These are phyloP conservation scores for Neelides sp. DNA, from an alignment of 1,140 invertebrate genomes.

Conservation along the genomic window DNA sequence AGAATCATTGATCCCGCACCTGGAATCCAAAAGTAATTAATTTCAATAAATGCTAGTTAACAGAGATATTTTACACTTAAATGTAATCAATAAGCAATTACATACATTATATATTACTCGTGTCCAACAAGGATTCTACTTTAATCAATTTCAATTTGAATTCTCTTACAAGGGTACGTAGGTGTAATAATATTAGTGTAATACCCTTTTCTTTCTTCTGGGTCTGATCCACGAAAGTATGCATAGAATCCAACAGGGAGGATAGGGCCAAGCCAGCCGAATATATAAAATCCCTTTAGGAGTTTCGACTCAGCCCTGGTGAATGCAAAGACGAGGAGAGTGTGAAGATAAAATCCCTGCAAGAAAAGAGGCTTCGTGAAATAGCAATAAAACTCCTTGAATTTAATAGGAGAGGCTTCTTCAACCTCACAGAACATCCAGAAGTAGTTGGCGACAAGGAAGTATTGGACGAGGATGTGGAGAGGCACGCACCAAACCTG, in stretches of 20 bases:
- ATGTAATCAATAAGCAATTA: neutral
- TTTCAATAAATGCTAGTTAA: neutral
- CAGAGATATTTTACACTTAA: neutral
- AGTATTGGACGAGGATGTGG: slow-evolving; percentile 75
- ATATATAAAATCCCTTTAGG: slow-evolving; percentile 62
- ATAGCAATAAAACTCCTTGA: slow-evolving; percentile 32
- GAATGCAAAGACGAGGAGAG: slow-evolving; percentile 78
- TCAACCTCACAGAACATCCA: slow-evolving; percentile 78
- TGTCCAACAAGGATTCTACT: neutral
- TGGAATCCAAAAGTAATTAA: slow-evolving; percentile 33
- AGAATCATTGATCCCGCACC: slow-evolving; percentile 72
- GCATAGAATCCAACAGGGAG: slow-evolving; percentile 55
- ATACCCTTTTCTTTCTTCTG: slow-evolving; percentile 27
- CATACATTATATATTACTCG: neutral
- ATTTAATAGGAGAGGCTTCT: neutral
- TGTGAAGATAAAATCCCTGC: slow-evolving; percentile 88
- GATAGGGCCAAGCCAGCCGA: slow-evolving; percentile 74
- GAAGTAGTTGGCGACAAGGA: slow-evolving; percentile 80
- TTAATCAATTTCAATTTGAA: neutral
- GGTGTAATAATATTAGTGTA: neutral
- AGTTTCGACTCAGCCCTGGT: slow-evolving; percentile 65
- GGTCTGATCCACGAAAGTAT: slow-evolving; percentile 40
- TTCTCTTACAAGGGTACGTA: neutral
- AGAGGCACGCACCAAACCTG: slow-evolving; percentile 67
- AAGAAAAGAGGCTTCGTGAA: slow-evolving; percentile 33